phyloP scores from a whole-genome alignment of 2,113 vertebrate species.

The Accipiter cooperii region DNA sequence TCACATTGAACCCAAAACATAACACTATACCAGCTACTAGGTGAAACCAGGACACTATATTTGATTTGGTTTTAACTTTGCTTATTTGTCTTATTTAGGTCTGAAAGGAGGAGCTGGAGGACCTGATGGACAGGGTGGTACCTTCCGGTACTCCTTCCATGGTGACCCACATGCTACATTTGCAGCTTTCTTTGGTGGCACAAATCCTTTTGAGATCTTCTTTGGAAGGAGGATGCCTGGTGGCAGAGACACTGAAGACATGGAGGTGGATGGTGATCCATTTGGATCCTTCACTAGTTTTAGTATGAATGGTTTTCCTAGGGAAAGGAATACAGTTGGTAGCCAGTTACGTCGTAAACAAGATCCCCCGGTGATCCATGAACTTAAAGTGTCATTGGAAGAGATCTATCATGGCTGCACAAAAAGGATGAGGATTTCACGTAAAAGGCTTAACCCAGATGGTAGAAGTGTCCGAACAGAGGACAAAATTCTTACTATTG shows the following conservation, averaged over 20 bases:
- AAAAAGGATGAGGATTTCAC: slow-evolving; percentile 96
- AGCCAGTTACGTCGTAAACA: slow-evolving; percentile 86
- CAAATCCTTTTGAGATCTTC: slow-evolving; percentile 97
- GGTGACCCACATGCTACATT: slow-evolving; percentile 97
- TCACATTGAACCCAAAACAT: too few relatives aligned
- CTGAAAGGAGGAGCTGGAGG: slow-evolving; percentile 92
- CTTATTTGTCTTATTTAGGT: slow-evolving; percentile 68
- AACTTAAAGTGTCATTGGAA: slow-evolving; percentile 92
- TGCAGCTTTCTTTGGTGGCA: slow-evolving; percentile 94
- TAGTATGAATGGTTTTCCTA: slow-evolving; percentile 92
- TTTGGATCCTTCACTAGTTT: slow-evolving; percentile 90
- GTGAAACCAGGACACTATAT: neutral
- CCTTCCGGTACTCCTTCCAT: slow-evolving; percentile 94
- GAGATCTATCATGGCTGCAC: slow-evolving; percentile 94
- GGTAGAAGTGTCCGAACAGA: slow-evolving; percentile 88
- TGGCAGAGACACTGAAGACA: slow-evolving; percentile 89
- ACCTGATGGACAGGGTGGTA: slow-evolving; percentile 86
- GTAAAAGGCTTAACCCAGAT: slow-evolving; percentile 91
- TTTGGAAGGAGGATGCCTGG: slow-evolving; percentile 89
- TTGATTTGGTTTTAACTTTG: neutral
- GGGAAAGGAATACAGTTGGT: slow-evolving; percentile 86
- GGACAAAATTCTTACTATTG: slow-evolving; percentile 97
- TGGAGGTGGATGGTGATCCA: slow-evolving; percentile 94
- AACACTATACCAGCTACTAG: too few relatives aligned
- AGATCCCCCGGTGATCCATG: slow-evolving; percentile 93